Base-by-base conservation (phyloP, 2,888 invertebrate genomes). In the Morpho helenor region DNA sequence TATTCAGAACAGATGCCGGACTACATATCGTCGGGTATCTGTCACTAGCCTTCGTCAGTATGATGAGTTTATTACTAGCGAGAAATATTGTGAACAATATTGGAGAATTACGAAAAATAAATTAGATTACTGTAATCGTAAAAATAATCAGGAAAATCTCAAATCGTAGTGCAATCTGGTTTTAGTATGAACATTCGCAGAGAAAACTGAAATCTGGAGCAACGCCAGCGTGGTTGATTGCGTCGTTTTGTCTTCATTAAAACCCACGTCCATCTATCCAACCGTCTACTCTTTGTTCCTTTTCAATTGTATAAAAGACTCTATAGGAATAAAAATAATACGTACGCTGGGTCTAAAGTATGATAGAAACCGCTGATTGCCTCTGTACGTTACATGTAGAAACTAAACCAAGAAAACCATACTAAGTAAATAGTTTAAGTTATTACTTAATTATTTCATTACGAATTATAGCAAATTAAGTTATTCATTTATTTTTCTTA, bases 201-300 rank as follows among this genome's bases (percentile, higher is more conserved):
- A 53, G 46, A 53, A 53, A 47, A 52, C 52, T 53, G 53, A 53
- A 46, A 53, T 46, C 53, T 53, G 53, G 53, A 53, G 46, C 53
- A 7, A 53, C 45, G 53, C 53, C 53, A 53, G 22, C 53, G 5
- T 9, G 46, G 40, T 46, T 41, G 39, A 53, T 45, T 53, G 46
- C 53, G 46, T 47, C 46, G 53, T 53, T 53, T 53, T 53, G 46
- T 53, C 53, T 46, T 47, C 53, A 53, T 53, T 53, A 53, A 53
- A 53, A 22, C 53, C 46, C 40, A 53, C 53, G 53, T 53, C 53
- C 53, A 46, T 52, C 44, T 23, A 52, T 43, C 31, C 23, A 43
- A 44, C 51, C 42, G 31, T 53, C 53, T 53, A 53, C n/a, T 46
- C 53, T 47, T 53, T 53, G 46, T 53, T 53, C 46, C 16, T 46